Evolutionary conservation across 1,140 invertebrate species (phyloP).

Genomic region (Paraescarpia echinospica): DNA sequence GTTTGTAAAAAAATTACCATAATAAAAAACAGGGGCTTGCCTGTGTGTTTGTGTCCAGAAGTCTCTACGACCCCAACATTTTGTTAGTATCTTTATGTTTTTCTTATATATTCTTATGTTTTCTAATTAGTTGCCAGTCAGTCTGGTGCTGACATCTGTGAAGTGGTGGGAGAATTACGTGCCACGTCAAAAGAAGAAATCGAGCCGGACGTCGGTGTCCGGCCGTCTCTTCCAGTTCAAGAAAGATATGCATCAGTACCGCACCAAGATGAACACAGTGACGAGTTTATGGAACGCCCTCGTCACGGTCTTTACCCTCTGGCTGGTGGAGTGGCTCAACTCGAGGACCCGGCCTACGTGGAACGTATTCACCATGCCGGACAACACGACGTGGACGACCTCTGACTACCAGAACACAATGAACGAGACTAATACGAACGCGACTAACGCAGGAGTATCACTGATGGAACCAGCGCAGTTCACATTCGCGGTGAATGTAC

Average conservation of each 20-base stretch:
- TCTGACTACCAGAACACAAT: too few species aligned
- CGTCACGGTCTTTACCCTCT: background rate
- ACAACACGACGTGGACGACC: too few species aligned
- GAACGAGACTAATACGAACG: too few species aligned
- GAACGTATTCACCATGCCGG: background rate
- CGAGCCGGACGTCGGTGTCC: slow-evolving; percentile 54
- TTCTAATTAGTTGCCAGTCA: slow-evolving; percentile 81
- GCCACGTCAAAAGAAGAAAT: background rate
- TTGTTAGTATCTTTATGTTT: too few species aligned
- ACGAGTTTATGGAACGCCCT: background rate
- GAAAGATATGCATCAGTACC: background rate
- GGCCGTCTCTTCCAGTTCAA: slow-evolving; percentile 31
- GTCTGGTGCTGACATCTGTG: slow-evolving; percentile 81
- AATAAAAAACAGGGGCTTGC: too few species aligned
- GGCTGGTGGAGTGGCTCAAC: background rate
- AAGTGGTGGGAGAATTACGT: slow-evolving; percentile 98
- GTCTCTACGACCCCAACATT: too few species aligned
- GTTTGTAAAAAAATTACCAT: too few species aligned
- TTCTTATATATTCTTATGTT: too few species aligned
- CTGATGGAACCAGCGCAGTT: too few species aligned
- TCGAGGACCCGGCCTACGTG: background rate
- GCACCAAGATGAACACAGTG: slow-evolving; percentile 9
- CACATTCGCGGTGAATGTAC: too few species aligned
- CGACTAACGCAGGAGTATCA: too few species aligned
- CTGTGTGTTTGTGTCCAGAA: background rate